These are phyloP conservation scores for Melolontha melolontha DNA, from an alignment of 2,888 invertebrate species.

Conservation along the genomic window DNA sequence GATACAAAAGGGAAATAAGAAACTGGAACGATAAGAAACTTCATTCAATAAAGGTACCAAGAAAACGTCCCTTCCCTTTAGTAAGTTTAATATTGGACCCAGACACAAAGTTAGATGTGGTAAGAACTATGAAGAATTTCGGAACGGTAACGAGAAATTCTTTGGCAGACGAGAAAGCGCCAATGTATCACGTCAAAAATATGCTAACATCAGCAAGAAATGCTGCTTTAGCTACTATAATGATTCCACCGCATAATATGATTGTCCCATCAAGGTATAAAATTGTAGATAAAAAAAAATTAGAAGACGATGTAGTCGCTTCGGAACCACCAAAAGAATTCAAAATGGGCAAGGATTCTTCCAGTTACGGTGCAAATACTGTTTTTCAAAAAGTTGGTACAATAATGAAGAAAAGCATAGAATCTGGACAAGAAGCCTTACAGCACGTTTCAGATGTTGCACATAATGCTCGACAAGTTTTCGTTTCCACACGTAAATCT, in stretches of 20 bases:
- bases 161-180: conserved; percentile 61
- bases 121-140: conserved; percentile 62
- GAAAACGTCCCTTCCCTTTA: conserved; percentile 48
- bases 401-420: conserved; percentile 59
- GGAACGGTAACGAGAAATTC: conserved; percentile 59
- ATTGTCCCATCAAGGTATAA: conserved; percentile 61
- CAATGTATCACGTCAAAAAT: conserved; percentile 61
- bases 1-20: conserved; percentile 18
- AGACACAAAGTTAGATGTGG: conserved; percentile 58
- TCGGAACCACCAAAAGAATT: conserved; percentile 19
- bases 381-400: conserved; percentile 56
- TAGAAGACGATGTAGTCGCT: conserved; percentile 42
- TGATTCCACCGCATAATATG: conserved; percentile 60
- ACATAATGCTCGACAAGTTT: conserved; percentile 58
- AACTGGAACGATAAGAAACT: conserved; percentile 5
- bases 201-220: conserved; percentile 61
- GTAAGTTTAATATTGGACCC: conserved; percentile 55
- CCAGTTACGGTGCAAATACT: conserved; percentile 20
- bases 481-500: conserved; percentile 52
- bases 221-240: conserved; percentile 58
- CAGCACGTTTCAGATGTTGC: conserved; percentile 59
- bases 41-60: background rate
- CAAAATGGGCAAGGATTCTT: conserved; percentile 5
- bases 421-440: conserved; percentile 60
- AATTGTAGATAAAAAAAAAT: conserved; percentile 53